phyloP scores from a whole-genome alignment of 2,888 invertebrate species.

The Masnerella sp. region DNA sequence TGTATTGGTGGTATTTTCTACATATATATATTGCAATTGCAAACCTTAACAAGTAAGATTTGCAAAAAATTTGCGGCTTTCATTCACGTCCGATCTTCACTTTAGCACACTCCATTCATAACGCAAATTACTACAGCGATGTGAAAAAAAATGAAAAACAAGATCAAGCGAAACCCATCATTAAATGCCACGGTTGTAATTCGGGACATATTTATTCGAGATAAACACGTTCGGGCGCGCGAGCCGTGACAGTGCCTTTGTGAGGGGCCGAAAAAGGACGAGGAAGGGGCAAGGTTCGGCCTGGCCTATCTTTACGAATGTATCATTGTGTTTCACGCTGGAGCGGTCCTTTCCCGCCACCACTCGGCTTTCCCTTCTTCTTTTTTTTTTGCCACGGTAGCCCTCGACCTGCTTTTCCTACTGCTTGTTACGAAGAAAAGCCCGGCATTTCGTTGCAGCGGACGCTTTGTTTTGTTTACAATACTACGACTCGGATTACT shows the following conservation, averaged over 20 bases:
- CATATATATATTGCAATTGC: too few relatives aligned
- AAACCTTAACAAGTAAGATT: too few relatives aligned
- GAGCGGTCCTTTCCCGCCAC: constrained; percentile 6
- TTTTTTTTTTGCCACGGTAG: constrained; percentile 20
- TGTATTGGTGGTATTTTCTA: too few relatives aligned
- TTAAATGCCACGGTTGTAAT: constrained; percentile 5
- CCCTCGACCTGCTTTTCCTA: constrained; percentile 45
- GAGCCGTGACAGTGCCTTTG: constrained; percentile 13
- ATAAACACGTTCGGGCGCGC: constrained; percentile 10
- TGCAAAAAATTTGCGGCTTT: too few relatives aligned
- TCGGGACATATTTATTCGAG: constrained; percentile 12
- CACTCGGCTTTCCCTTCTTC: background rate
- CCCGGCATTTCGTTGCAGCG: constrained; percentile 19
- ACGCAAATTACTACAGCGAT: too few relatives aligned
- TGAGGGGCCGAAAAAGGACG: constrained; percentile 8
- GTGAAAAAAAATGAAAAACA: constrained; percentile 22
- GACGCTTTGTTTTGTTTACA: constrained; percentile 29
- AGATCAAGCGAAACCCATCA: constrained; percentile 12
- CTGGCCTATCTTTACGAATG: constrained; percentile 35
- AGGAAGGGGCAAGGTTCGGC: constrained; percentile 34
- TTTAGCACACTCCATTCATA: too few relatives aligned
- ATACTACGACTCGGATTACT: constrained; percentile 13
- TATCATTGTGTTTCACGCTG: constrained; percentile 42
- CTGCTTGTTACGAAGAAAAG: constrained; percentile 33
- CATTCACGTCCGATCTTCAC: too few relatives aligned